Evolutionary conservation across 2,113 vertebrate species (phyloP).

Genomic region (Atlantisia rogersi): DNA sequence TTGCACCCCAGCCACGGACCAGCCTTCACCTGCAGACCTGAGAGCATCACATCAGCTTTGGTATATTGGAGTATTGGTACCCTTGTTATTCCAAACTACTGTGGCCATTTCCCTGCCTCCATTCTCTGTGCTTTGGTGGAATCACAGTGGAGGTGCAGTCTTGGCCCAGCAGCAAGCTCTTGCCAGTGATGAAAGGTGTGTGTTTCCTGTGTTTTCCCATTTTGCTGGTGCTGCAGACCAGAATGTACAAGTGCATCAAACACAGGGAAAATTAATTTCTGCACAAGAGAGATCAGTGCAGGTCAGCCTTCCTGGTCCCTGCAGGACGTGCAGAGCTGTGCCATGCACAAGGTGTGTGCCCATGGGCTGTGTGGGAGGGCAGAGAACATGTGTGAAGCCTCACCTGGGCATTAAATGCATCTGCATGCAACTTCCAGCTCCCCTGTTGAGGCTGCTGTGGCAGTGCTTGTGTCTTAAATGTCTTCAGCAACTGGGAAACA

Average conservation of each 20-base stretch:
- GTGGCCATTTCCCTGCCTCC: background rate
- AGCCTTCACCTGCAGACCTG: background rate
- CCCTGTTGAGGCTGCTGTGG: background rate
- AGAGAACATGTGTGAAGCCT: accelerated
- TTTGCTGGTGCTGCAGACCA: background rate
- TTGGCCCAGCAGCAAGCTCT: background rate
- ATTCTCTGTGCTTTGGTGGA: background rate
- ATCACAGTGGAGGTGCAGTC: accelerated
- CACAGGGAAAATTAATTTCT: background rate
- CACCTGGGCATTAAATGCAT: background rate
- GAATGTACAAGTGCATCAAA: background rate
- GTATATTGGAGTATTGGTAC: accelerated
- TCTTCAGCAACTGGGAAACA: background rate
- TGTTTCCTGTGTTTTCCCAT: background rate
- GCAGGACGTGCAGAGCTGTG: background rate
- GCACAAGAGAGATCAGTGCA: too few species aligned
- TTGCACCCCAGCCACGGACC: accelerated
- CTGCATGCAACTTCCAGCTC: background rate
- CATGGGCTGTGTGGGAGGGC: background rate
- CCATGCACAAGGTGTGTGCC: accelerated
- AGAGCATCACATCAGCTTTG: background rate
- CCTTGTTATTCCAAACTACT: background rate
- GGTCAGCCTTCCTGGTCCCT: background rate
- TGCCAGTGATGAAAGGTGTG: background rate
- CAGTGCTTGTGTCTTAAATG: background rate